phyloP scores from a whole-genome alignment of 2,797 vertebrate genomes.

The Echeneis naucrates region DNA sequence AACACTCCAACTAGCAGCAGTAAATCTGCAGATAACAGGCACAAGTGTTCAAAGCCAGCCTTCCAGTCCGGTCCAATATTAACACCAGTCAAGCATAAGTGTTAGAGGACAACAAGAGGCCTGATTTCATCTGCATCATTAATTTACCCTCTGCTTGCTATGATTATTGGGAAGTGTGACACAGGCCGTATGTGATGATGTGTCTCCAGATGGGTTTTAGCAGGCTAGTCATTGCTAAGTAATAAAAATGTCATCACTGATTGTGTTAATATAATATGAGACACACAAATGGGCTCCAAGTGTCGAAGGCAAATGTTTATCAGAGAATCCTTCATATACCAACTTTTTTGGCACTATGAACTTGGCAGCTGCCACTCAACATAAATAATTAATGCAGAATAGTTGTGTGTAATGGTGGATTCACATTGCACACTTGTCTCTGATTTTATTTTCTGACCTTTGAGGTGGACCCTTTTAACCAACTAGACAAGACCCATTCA shows the following conservation, averaged over 20 bases:
- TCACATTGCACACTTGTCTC: conserved; percentile 10
- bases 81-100: background rate
- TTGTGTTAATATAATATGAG: conserved; percentile 19
- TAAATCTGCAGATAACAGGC: background rate
- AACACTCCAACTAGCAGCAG: background rate
- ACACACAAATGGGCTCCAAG: conserved; percentile 13
- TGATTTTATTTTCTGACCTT: background rate
- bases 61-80: background rate
- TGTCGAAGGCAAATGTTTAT: conserved; percentile 16
- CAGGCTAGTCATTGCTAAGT: background rate
- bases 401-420: conserved; percentile 1
- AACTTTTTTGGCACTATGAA: conserved; percentile 15
- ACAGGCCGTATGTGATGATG: background rate
- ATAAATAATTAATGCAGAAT: conserved; percentile 42
- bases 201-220: background rate
- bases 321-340: conserved; percentile 23
- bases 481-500: conserved; percentile 1
- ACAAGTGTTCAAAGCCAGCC: background rate
- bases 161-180: background rate
- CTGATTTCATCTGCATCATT: background rate
- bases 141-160: background rate
- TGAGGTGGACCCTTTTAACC: background rate
- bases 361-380: conserved; percentile 26
- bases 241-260: conserved; percentile 6
- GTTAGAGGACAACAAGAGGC: background rate